These are phyloP conservation scores for Burhinus bistriatus DNA, from an alignment of 2,113 vertebrate genomes.

Conservation along the genomic window DNA sequence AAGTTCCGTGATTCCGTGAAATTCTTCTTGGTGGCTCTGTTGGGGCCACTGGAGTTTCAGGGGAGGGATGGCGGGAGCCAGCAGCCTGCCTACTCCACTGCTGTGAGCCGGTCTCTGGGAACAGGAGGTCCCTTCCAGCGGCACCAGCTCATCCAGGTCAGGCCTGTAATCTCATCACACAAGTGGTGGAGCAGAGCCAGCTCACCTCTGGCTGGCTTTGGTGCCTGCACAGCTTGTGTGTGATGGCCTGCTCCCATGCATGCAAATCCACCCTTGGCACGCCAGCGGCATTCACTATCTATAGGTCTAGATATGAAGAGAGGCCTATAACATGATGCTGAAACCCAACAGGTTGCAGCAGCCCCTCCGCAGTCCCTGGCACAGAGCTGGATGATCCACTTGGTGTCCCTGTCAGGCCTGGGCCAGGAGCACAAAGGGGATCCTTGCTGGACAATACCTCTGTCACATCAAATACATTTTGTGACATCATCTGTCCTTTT, in stretches of 20 bases:
- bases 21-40: not conserved
- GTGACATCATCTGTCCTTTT: not conserved
- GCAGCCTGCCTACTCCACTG: not conserved
- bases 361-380: not conserved
- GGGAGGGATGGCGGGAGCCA: not conserved
- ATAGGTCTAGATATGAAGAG: not conserved
- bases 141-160: not conserved
- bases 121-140: not conserved
- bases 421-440: not conserved
- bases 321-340: not conserved
- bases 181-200: not conserved
- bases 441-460: not conserved
- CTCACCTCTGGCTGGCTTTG: not conserved
- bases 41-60: not conserved
- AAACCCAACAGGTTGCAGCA: not conserved
- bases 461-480: not conserved
- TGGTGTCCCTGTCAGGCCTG: not conserved
- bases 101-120: not conserved
- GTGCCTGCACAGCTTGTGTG: not conserved
- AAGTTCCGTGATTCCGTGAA: too few relatives aligned
- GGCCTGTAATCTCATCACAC: too few relatives aligned
- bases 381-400: not conserved
- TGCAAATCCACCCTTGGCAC: fast-evolving
- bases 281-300: fast-evolving
- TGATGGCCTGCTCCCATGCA: fast-evolving